Evolutionary conservation across 2,888 invertebrate species (phyloP).

Genomic region (Heliconius sara): DNA sequence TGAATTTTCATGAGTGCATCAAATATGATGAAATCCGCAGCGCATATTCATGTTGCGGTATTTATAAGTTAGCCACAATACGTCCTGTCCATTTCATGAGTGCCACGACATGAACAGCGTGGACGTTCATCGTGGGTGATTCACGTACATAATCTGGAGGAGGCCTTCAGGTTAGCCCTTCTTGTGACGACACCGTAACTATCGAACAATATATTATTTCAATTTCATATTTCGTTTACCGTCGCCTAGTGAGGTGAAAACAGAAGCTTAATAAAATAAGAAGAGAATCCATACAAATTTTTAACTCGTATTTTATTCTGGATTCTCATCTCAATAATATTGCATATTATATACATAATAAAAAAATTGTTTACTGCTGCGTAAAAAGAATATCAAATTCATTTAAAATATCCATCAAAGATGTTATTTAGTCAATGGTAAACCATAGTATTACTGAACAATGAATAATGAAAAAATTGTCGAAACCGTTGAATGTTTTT

Average conservation of each 20-base stretch:
- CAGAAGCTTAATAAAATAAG: background rate
- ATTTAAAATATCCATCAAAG: background rate
- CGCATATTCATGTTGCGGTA: background rate
- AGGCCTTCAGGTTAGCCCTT: background rate
- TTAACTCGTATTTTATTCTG: background rate
- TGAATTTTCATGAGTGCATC: background rate
- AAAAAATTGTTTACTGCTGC: background rate
- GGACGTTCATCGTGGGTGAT: background rate
- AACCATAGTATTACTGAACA: background rate
- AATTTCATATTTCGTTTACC: no score
- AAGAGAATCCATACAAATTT: background rate
- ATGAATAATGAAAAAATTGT: background rate
- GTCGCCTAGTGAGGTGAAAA: no score
- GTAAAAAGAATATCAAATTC: background rate
- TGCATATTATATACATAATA: background rate
- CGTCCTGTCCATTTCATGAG: background rate
- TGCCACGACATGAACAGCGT: background rate
- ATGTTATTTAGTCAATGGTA: background rate
- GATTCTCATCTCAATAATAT: background rate
- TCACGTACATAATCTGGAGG: background rate
- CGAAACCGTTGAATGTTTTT: background rate
- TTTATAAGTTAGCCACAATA: background rate
- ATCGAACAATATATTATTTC: background rate
- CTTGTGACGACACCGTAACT: background rate
- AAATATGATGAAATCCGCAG: slow-evolving; percentile 1